phyloP scores from a whole-genome alignment of 2,797 vertebrate species.

The Parotocinclus haroldoi region DNA sequence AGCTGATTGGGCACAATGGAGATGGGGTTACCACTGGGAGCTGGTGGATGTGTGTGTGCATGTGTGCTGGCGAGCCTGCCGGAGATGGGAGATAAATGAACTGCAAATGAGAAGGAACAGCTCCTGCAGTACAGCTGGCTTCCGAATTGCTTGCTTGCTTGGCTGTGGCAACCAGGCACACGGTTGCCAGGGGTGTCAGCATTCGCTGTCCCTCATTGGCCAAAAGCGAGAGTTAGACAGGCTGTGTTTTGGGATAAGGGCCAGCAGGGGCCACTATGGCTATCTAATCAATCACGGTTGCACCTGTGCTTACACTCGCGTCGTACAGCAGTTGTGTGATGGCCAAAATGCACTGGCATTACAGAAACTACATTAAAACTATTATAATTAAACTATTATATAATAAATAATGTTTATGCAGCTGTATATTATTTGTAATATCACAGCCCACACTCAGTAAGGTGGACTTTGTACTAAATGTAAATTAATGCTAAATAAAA shows the following conservation, averaged over 20 bases:
- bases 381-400: too few species aligned
- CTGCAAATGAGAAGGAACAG: slow-evolving; percentile 71
- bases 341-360: too few species aligned
- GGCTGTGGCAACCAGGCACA: slow-evolving; percentile 60
- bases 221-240: slow-evolving; percentile 27
- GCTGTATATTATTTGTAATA: too few species aligned
- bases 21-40: slow-evolving; percentile 52
- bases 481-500: too few species aligned
- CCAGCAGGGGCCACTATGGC: slow-evolving; percentile 50
- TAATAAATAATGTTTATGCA: too few species aligned
- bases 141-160: slow-evolving; percentile 58
- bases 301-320: slow-evolving; percentile 6
- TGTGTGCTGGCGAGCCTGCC: slow-evolving; percentile 40
- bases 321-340: too few species aligned
- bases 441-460: too few species aligned
- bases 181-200: slow-evolving; percentile 56
- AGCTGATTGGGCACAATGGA: slow-evolving; percentile 67
- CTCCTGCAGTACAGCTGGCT: slow-evolving; percentile 70
- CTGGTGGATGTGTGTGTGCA: slow-evolving; percentile 27
- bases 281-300: slow-evolving; percentile 21
- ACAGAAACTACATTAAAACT: too few species aligned
- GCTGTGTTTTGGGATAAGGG: slow-evolving; percentile 15
- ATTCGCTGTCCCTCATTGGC: slow-evolving; percentile 46
- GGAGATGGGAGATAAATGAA: slow-evolving; percentile 65
- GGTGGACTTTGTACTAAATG: too few species aligned